A percentile compares a stretch with the other conserved stretches of the same genome.
Evolutionary conservation across 2,797 vertebrate species (phyloP).

Genomic region (Loriculus beryllinus): DNA sequence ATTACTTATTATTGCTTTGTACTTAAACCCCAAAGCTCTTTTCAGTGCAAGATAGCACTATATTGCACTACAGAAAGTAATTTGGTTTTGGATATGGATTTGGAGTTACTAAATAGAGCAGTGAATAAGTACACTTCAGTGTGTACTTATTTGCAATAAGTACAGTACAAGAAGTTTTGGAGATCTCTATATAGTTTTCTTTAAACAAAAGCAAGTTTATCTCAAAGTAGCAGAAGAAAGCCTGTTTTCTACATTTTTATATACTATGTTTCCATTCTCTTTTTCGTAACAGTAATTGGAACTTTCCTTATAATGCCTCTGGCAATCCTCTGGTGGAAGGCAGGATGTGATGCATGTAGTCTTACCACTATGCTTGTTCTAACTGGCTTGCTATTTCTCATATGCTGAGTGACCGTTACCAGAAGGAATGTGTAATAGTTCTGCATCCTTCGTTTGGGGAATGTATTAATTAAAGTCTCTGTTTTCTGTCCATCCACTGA

Average conservation of each 20-base stretch:
- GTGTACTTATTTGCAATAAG: neutral
- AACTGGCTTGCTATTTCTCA: neutral
- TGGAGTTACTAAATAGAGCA: neutral
- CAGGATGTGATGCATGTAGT: neutral
- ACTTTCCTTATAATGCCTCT: neutral
- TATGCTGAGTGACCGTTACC: neutral
- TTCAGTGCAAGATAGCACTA: neutral
- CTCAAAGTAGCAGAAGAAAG: neutral
- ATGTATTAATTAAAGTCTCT: neutral
- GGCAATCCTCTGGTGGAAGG: neutral
- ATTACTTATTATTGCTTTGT: neutral
- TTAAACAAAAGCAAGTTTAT: neutral
- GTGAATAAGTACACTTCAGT: neutral
- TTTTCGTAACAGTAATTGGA: neutral
- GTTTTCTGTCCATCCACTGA: neutral
- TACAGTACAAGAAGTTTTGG: neutral
- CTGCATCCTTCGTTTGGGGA: neutral
- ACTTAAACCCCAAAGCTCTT: neutral
- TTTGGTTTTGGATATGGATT: neutral
- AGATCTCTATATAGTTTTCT: neutral
- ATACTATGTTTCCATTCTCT: neutral
- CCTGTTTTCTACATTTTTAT: neutral
- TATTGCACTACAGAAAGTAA: neutral
- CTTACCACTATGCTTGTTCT: neutral
- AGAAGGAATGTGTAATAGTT: neutral